phyloP scores from a whole-genome alignment of 2,113 vertebrate genomes.

The Megaceryle torquata region DNA sequence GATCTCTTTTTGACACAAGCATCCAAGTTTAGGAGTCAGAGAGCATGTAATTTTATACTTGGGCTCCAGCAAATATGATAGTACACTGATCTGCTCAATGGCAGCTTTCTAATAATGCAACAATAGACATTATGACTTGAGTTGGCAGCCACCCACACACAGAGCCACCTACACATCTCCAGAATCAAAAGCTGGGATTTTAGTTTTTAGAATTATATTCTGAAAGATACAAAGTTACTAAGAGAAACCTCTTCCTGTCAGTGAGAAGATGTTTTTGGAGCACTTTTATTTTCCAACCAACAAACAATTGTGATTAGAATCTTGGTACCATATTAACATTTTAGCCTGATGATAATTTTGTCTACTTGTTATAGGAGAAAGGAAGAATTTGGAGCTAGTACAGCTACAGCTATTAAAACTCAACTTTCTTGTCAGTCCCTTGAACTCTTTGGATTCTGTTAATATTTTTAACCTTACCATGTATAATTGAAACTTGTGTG shows the following conservation, averaged over 20 bases:
- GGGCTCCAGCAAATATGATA: not conserved
- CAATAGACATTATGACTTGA: slow-evolving; percentile 36
- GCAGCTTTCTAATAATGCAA: slow-evolving; percentile 52
- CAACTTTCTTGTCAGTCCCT: not conserved
- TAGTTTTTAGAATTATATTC: slow-evolving; percentile 30
- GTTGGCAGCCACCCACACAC: slow-evolving; percentile 3
- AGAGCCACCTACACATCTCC: not conserved
- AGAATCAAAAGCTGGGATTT: slow-evolving; percentile 12
- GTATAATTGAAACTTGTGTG: not conserved
- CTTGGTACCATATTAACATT: not conserved
- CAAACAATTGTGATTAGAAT: slow-evolving; percentile 12
- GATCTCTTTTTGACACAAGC: not conserved
- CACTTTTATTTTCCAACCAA: not conserved
- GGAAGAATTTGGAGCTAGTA: not conserved
- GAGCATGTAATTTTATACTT: not conserved
- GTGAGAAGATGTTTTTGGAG: slow-evolving; percentile 14
- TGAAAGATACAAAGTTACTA: not conserved
- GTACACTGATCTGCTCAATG: slow-evolving; percentile 15
- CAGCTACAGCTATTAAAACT: not conserved
- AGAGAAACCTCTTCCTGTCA: not conserved
- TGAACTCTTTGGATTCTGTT: not conserved
- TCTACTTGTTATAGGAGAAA: not conserved
- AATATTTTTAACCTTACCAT: not conserved
- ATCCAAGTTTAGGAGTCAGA: slow-evolving; percentile 25
- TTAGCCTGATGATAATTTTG: not conserved